phyloP scores from a whole-genome alignment of 2,888 invertebrate genomes.

The Germaria angustata region DNA sequence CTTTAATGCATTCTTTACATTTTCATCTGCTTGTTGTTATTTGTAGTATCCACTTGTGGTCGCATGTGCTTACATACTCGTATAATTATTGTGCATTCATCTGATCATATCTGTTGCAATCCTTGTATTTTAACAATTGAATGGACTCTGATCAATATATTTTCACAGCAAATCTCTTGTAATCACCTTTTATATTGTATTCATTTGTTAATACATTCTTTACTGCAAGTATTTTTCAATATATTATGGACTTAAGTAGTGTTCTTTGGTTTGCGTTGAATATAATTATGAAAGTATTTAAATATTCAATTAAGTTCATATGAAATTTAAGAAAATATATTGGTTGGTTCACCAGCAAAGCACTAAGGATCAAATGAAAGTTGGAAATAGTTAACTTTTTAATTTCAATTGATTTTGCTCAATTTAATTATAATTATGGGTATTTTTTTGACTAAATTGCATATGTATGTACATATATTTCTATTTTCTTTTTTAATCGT shows the following conservation, averaged over 20 bases:
- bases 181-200: neutral
- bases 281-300: constrained; percentile 26
- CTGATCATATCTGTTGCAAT: constrained; percentile 47
- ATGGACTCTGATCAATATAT: constrained; percentile 34
- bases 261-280: constrained; percentile 35
- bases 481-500: no score
- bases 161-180: neutral
- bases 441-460: no score
- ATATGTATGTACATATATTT: no score
- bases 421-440: constrained; percentile 1
- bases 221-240: constrained; percentile 21
- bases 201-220: neutral
- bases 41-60: neutral
- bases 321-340: neutral
- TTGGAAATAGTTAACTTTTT: neutral
- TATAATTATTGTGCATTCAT: constrained; percentile 41
- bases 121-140: constrained; percentile 42
- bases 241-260: constrained; percentile 20
- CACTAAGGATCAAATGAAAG: no score
- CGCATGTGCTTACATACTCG: neutral
- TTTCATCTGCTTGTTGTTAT: neutral
- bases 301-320: constrained; percentile 29
- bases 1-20: neutral
- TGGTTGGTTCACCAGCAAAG: no score
- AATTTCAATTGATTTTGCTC: constrained; percentile 24